Evolutionary conservation across 2,113 vertebrate species (phyloP).

Genomic region (Daphoenositta chrysoptera): DNA sequence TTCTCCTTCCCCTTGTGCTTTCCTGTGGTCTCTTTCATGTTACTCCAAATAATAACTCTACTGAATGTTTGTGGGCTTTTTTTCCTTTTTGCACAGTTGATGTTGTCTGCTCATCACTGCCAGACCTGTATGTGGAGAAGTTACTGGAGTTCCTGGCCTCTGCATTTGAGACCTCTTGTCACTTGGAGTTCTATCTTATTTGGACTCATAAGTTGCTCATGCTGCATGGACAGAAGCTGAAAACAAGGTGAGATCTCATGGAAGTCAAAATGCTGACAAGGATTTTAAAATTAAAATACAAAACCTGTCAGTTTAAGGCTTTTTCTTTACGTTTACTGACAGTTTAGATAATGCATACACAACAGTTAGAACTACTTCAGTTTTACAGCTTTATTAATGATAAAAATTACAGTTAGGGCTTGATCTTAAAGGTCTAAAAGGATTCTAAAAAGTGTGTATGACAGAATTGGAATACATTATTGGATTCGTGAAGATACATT

Average conservation of each 20-base stretch:
- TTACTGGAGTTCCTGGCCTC: conserved; percentile 84
- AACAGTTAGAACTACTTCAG: background rate
- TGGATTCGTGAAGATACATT: background rate
- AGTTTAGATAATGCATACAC: background rate
- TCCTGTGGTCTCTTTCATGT: background rate
- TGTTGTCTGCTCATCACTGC: conserved; percentile 84
- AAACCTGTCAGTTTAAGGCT: background rate
- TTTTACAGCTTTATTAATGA: background rate
- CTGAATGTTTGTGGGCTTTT: background rate
- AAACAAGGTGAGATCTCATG: conserved; percentile 77
- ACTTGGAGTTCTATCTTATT: conserved; percentile 92
- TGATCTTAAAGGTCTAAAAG: background rate
- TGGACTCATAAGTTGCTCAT: conserved; percentile 89
- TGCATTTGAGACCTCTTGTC: conserved; percentile 83
- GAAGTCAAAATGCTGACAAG: background rate
- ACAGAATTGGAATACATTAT: background rate
- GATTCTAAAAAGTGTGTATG: background rate
- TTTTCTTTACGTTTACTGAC: background rate
- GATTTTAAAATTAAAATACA: background rate
- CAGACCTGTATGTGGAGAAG: conserved; percentile 90
- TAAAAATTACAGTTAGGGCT: background rate
- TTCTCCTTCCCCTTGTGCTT: background rate
- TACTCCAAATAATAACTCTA: background rate
- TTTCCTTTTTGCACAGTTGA: conserved; percentile 69
- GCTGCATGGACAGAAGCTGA: conserved; percentile 88